Evolutionary conservation across 2,797 vertebrate genomes (phyloP).

Genomic region (Gouania willdenowi): DNA sequence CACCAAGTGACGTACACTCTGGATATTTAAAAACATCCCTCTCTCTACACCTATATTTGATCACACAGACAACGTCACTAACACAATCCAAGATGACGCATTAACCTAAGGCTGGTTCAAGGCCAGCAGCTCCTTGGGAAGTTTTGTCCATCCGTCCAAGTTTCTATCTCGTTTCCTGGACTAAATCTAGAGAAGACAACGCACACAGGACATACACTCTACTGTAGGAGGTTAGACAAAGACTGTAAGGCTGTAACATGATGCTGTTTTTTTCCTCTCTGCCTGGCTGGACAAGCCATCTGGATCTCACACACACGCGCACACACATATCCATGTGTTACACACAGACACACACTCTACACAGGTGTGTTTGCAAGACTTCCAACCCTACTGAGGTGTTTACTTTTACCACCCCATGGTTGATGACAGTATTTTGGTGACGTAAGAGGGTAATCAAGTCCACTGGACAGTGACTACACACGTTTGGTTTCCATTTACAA

Average conservation of each 20-base stretch:
- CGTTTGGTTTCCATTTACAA: too few relatives aligned
- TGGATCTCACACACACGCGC: slow-evolving; percentile 37
- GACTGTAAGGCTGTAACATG: slow-evolving; percentile 58
- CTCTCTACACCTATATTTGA: too few relatives aligned
- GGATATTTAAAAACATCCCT: too few relatives aligned
- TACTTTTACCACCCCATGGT: slow-evolving; percentile 5
- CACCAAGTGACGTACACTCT: too few relatives aligned
- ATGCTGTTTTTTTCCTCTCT: slow-evolving; percentile 29
- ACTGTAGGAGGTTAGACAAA: slow-evolving; percentile 59
- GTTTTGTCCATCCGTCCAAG: slow-evolving; percentile 10
- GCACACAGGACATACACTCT: slow-evolving; percentile 34
- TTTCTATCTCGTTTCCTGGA: slow-evolving; percentile 42
- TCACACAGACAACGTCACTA: too few relatives aligned
- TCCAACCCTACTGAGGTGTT: slow-evolving; percentile 14
- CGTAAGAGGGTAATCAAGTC: slow-evolving; percentile 18
- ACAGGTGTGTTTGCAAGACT: slow-evolving; percentile 17
- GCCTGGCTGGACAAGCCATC: slow-evolving; percentile 46
- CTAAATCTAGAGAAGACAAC: slow-evolving; percentile 29
- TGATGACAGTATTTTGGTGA: slow-evolving; percentile 15
- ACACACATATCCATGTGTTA: background rate
- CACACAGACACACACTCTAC: background rate
- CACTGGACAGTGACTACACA: too few relatives aligned
- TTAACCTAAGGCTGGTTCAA: slow-evolving; percentile 15
- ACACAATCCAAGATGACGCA: too few relatives aligned
- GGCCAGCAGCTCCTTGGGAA: slow-evolving; percentile 9